phyloP scores from a whole-genome alignment of 2,797 vertebrate species.

The Characodon lateralis region DNA sequence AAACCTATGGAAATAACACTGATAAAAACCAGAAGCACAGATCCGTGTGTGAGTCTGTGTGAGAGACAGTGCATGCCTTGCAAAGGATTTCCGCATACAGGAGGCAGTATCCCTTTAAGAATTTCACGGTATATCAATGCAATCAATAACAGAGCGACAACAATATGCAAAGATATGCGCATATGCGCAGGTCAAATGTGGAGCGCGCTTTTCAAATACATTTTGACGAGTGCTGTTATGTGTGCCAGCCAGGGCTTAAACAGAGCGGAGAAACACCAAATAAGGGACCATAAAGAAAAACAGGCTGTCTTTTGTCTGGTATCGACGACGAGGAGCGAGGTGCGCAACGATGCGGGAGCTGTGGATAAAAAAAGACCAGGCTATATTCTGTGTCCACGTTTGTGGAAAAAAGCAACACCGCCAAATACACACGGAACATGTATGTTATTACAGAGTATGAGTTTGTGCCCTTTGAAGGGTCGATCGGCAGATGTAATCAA shows the following conservation, averaged over 20 bases:
- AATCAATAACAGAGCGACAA: conserved; percentile 84
- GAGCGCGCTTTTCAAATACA: conserved; percentile 84
- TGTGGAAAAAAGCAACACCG: conserved; percentile 40
- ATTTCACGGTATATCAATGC: conserved; percentile 83
- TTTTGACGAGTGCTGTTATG: conserved; percentile 82
- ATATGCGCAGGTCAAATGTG: conserved; percentile 84
- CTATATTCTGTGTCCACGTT: conserved; percentile 65
- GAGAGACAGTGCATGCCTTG: conserved; percentile 40
- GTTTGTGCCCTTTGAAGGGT: conserved; percentile 1
- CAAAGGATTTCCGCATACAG: conserved; percentile 74
- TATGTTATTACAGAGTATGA: conserved; percentile 3
- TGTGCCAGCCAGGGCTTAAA: conserved; percentile 72
- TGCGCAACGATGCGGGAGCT: conserved; percentile 84
- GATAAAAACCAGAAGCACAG: conserved; percentile 13
- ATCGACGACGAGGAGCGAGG: conserved; percentile 85
- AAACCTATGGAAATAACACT: conserved; percentile 28
- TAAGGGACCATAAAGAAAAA: conserved; percentile 64
- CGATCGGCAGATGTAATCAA: conserved; percentile 42
- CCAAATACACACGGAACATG: conserved; percentile 31
- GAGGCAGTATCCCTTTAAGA: conserved; percentile 80
- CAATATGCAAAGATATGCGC: conserved; percentile 85
- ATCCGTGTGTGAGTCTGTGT: conserved; percentile 17
- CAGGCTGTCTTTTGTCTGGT: conserved; percentile 88
- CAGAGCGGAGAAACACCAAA: conserved; percentile 34
- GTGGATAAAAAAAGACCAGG: conserved; percentile 76